phyloP scores from a whole-genome alignment of 2,888 invertebrate genomes.

The Megalurothrips usitatus region DNA sequence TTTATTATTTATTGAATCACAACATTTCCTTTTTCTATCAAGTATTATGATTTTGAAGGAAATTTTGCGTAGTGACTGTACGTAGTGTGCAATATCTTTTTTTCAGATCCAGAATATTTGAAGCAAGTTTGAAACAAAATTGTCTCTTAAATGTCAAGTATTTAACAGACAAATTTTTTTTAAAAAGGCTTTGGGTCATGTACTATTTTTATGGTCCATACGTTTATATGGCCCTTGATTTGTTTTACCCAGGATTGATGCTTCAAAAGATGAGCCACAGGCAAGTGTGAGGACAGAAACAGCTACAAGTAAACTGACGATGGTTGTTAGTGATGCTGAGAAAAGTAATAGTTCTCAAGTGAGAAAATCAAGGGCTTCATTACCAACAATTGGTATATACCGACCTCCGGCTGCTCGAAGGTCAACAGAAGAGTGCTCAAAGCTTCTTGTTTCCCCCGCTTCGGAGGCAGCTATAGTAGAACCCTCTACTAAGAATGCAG shows the following conservation, averaged over 20 bases:
- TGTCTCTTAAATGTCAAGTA: background rate
- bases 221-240: background rate
- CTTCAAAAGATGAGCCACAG: background rate
- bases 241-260: background rate
- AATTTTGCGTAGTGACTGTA: background rate
- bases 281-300: background rate
- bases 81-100: background rate
- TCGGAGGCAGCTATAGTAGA: background rate
- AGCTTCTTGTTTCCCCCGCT: background rate
- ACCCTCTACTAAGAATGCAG: background rate
- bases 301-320: background rate
- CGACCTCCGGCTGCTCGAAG: slow-evolving; percentile 52
- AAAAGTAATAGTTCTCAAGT: background rate
- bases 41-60: background rate
- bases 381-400: slow-evolving; percentile 50
- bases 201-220: background rate
- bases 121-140: background rate
- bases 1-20: background rate
- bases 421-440: slow-evolving; percentile 35
- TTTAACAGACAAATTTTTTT: background rate
- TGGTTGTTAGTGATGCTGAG: slow-evolving; percentile 26
- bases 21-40: background rate
- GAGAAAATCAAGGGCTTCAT: background rate
- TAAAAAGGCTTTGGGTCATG: background rate
- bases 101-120: background rate